Evolutionary conservation across 2,888 invertebrate species (phyloP), one percentile per base, ranked within the genome.

Genomic region (Junonia oenone): DNA sequence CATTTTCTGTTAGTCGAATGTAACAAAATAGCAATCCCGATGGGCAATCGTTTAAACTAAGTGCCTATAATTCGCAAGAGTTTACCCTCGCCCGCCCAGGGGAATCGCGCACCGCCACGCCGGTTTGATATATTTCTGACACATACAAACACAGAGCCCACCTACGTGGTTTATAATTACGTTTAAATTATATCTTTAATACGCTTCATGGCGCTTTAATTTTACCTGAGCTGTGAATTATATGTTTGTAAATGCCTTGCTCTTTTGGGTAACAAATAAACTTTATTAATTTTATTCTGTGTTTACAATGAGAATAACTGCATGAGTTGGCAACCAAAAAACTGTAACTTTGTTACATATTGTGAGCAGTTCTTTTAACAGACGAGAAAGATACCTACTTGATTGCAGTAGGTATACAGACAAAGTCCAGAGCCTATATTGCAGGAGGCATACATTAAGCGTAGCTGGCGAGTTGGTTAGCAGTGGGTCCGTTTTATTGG

Each of bases 61-160:
- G 84, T 83, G 83, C 76, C 85, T 80, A 84, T 87, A 87, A 87
- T 86, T 86, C 80, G 84, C 79, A 72, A 72, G 84, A 85, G 80
- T 83, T 84, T 78, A 77, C 79, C 83, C 82, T 80, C 77, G 68
- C 67, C 67, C 58, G 72, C 84, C 78, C 74, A 59, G 56, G 85
- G 84, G 83, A 82, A 74, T 78, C 75, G 68, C 76, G 75, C 78
- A 76, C 70, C 71, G 68, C 66, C 69, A 75, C 71, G 68, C 66
- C 69, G 75, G 77, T 73, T 73, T 78, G 71, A 78, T 78, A 83
- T 82, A 83, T 81, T 77, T 74, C 78, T 76, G 69, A 73, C 71
- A 71, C 67, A 67, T 64, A 66, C 61, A 48, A 54, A 48, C 40
- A 29, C 58, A 59, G 55, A 59, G 63, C 61, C 60, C 57, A 59